These are phyloP conservation scores for Dromaius novaehollandiae DNA, from an alignment of 2,113 vertebrate genomes.

Conservation along the genomic window DNA sequence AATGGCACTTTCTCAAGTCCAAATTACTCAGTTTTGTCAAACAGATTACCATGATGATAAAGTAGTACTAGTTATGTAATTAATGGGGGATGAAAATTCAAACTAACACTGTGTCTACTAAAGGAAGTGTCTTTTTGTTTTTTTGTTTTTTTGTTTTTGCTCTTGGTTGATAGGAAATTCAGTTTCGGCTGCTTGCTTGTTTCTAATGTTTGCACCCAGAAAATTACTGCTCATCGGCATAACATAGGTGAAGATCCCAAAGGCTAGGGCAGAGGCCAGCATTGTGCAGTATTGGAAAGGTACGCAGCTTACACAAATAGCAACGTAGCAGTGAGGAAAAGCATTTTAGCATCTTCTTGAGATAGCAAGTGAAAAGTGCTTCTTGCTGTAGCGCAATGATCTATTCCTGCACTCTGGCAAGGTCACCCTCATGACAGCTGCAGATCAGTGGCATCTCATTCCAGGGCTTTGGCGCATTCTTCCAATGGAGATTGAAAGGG, in stretches of 20 bases:
- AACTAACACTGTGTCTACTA: not conserved
- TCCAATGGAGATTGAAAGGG: not conserved
- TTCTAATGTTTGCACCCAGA: not conserved
- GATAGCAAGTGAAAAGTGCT: not conserved
- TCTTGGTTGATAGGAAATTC: not conserved
- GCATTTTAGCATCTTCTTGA: not conserved
- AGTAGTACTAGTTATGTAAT: not conserved
- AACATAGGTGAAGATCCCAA: not conserved
- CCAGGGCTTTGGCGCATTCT: not conserved
- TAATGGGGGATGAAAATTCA: not conserved
- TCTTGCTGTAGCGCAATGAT: not conserved
- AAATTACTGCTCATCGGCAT: not conserved
- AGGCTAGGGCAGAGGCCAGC: not conserved
- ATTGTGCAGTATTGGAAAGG: not conserved
- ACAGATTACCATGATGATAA: not conserved
- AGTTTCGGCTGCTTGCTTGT: not conserved
- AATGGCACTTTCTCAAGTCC: not conserved
- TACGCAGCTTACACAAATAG: not conserved
- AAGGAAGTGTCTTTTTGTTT: not conserved
- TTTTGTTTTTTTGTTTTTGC: not conserved
- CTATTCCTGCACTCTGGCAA: not conserved
- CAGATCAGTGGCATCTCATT: not conserved
- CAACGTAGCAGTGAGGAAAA: not conserved
- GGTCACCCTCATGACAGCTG: not conserved
- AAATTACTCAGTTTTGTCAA: not conserved